phyloP scores from a whole-genome alignment of 2,113 vertebrate genomes.

The Leucopsar rothschildi region DNA sequence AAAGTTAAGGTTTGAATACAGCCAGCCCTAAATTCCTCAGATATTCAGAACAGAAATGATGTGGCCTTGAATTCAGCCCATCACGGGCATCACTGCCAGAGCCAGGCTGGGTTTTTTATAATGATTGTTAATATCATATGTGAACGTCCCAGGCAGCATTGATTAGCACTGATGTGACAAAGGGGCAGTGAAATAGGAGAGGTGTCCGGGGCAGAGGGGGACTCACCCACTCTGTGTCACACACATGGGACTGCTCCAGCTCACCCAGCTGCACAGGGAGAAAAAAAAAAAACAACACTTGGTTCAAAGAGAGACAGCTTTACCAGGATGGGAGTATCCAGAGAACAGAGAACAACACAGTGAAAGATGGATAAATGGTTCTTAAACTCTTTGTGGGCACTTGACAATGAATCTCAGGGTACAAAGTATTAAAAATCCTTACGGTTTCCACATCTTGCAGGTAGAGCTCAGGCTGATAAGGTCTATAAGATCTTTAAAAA shows the following conservation, averaged over 20 bases:
- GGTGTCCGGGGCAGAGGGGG: not conserved
- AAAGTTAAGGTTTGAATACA: slow-evolving; percentile 17
- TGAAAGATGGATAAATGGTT: not conserved
- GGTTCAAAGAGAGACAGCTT: not conserved
- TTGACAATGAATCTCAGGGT: not conserved
- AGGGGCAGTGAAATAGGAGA: not conserved
- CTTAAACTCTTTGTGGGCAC: not conserved
- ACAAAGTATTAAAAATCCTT: not conserved
- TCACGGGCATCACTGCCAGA: not conserved
- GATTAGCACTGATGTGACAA: not conserved
- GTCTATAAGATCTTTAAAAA: slow-evolving; percentile 44
- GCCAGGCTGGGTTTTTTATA: not conserved
- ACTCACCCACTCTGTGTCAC: not conserved
- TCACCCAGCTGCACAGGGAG: not conserved
- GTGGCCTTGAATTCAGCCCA: not conserved
- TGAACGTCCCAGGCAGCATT: not conserved
- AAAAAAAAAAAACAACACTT: not conserved
- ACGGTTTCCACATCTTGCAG: not conserved
- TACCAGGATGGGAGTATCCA: not conserved
- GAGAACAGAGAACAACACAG: not conserved
- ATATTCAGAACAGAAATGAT: not conserved
- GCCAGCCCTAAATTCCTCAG: not conserved
- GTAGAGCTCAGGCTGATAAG: slow-evolving; percentile 29
- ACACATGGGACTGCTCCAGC: not conserved
- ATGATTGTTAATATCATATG: not conserved